These are phyloP conservation scores for Isichthys henryi DNA, from an alignment of 2,113 vertebrate species.

Conservation along the genomic window DNA sequence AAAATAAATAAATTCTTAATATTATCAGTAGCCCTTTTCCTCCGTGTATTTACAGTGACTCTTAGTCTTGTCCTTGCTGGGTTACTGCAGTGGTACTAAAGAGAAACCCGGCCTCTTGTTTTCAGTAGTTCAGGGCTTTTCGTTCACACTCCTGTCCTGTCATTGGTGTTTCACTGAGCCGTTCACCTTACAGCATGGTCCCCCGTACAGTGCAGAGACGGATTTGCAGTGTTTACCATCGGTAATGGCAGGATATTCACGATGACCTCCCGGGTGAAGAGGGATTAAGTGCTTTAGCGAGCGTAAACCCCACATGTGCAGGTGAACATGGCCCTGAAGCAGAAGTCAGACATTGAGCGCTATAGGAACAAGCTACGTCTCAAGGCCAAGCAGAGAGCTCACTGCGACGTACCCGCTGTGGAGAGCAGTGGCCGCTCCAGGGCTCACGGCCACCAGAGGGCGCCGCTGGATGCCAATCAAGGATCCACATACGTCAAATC, in stretches of 20 bases:
- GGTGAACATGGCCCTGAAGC: slow-evolving; percentile 86
- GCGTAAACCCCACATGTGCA: slow-evolving; percentile 35
- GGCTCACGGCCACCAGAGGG: slow-evolving; percentile 59
- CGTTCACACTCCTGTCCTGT: neutral
- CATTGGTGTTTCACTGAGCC: neutral
- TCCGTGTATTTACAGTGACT: neutral
- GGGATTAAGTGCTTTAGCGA: neutral
- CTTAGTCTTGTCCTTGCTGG: neutral
- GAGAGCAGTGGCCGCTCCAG: slow-evolving; percentile 55
- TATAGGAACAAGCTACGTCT: slow-evolving; percentile 95
- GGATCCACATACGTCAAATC: slow-evolving; percentile 70
- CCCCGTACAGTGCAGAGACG: neutral
- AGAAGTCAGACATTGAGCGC: slow-evolving; percentile 96
- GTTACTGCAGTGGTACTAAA: neutral
- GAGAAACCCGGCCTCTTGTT: neutral
- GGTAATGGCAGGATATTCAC: neutral
- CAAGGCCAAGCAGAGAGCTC: slow-evolving; percentile 89
- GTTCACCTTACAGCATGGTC: neutral
- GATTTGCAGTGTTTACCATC: neutral
- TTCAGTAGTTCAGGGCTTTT: neutral
- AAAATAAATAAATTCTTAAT: neutral
- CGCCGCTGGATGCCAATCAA: slow-evolving; percentile 71
- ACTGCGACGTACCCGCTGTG: slow-evolving; percentile 79
- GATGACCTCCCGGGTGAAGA: neutral
- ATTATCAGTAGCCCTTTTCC: neutral